Conservation (phyloP, 2,113 vertebrate species). For the Vireo altiloquus region DNA sequence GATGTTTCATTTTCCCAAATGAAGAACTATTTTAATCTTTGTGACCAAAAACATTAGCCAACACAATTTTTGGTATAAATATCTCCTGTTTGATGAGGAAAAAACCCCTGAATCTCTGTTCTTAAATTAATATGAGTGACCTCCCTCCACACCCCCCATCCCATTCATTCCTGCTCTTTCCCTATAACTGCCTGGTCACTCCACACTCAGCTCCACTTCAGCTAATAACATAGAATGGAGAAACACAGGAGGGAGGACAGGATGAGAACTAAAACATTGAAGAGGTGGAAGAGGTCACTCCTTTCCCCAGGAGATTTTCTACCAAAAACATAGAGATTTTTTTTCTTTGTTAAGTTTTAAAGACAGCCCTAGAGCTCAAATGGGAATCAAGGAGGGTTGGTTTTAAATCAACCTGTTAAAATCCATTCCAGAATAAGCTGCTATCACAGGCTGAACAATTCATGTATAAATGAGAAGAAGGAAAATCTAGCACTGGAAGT, state of each 20-base stretch:
- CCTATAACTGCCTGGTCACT: not conserved
- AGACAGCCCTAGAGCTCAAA: not conserved
- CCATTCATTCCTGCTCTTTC: not conserved
- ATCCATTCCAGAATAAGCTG: not conserved
- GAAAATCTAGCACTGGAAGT: not conserved
- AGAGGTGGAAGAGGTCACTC: not conserved
- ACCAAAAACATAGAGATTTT: not conserved
- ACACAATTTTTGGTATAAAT: not conserved
- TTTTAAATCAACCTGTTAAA: not conserved
- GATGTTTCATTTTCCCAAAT: not conserved
- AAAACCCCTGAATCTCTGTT: rapidly evolving
- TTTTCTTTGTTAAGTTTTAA: not conserved
- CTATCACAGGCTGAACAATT: not conserved
- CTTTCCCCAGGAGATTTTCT: not conserved
- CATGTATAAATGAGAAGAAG: not conserved
- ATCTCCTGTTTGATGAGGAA: not conserved
- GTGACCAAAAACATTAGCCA: not conserved
- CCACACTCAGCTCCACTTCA: not conserved
- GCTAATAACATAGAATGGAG: not conserved
- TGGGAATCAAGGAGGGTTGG: not conserved
- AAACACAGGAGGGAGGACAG: not conserved
- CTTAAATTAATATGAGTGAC: not conserved
- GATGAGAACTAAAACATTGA: not conserved
- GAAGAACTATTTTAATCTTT: not conserved
- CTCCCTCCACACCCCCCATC: rapidly evolving